Base-by-base conservation (phyloP, 2,113 vertebrate genomes). In the Pseudorectes ferrugineus region DNA sequence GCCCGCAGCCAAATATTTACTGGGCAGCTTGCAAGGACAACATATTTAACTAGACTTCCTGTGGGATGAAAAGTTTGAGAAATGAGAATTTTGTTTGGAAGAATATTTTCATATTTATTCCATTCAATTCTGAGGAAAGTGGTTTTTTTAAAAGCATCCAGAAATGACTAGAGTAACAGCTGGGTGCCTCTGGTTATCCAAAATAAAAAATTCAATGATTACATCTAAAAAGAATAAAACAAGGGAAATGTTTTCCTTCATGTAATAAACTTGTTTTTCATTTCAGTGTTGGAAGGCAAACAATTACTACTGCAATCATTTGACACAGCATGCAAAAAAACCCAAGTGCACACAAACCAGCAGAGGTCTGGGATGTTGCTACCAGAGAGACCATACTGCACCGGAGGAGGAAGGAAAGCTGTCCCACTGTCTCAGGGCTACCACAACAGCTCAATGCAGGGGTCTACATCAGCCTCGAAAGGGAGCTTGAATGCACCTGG, bases 211-310 rank as follows among this genome's bases (percentile, higher is more conserved):
- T 14, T 74, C 42, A 73, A n/a, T 4, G 1, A 85, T 71, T 77
- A 63, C 31, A 59, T 54, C 84, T 91, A 74, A 93, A 96, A 92
- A 83, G 49, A 94, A 92, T 90, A 95, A 96, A 96, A 90, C 77
- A 74, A 68, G 33, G 38, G 33, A 25, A 78, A 58, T 66, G 63
- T 96, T 95, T 89, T 80, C 62, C 31, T 84, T 95, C 66, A 62
- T 24, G 9, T 65, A 84, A 65, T 84, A 81, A 59, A 91, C 92
- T 74, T 76, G 54, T 43, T 96, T 97, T 92, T 73, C n/a, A 17
- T 95, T 95, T 92, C 58, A 71, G 45, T 54, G 63, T 95, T 70
- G 80, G 91, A 85, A 88, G 49, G 65, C 28, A 96, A 96, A 80
- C 78, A 86, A 93, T 97, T 92, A 95, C 81, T 92, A 49, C 21